Evolutionary conservation across 2,113 vertebrate species (phyloP).

Genomic region (Herpetotheres cachinnans): DNA sequence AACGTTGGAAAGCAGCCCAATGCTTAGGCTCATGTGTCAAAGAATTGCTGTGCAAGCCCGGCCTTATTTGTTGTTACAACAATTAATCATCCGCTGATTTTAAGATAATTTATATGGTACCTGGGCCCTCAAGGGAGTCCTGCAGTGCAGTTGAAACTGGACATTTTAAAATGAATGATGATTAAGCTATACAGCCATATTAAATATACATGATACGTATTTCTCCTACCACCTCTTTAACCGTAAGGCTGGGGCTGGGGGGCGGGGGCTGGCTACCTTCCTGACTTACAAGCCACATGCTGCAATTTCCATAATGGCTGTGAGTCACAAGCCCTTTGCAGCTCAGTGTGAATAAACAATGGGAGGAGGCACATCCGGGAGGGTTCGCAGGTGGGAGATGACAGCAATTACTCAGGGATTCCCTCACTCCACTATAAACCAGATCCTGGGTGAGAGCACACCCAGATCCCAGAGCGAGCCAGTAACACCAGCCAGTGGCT

Average conservation of each 20-base stretch:
- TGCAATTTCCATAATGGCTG: background rate
- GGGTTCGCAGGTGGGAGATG: background rate
- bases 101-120: conserved; percentile 10
- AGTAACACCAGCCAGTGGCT: background rate
- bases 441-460: background rate
- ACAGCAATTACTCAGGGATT: background rate
- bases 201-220: conserved; percentile 27
- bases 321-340: background rate
- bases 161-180: conserved; percentile 31
- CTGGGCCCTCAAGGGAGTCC: background rate
- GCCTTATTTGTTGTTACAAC: conserved; percentile 42
- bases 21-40: background rate
- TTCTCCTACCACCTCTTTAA: background rate
- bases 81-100: background rate
- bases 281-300: background rate
- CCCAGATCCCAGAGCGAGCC: background rate
- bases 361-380: background rate
- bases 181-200: conserved; percentile 24
- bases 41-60: background rate
- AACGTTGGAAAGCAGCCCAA: conserved; percentile 24
- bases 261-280: background rate
- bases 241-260: background rate
- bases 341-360: background rate
- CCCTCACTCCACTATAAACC: background rate
- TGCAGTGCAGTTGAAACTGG: background rate